Base-by-base conservation (phyloP, 2,797 vertebrate species). In the Amniataba percoides region DNA sequence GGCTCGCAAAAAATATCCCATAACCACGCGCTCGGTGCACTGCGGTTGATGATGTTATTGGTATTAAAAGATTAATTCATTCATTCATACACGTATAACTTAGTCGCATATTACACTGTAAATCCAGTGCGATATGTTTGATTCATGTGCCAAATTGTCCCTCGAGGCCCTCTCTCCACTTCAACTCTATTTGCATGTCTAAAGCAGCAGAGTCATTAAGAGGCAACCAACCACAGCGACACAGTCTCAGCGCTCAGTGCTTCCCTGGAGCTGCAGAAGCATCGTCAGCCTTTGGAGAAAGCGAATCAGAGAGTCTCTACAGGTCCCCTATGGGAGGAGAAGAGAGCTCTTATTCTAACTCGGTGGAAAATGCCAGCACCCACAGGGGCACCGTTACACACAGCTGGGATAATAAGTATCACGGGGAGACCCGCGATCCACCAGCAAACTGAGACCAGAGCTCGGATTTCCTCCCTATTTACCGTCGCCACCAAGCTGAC, bases 181-280 rank as follows among this genome's bases (percentile, higher is more conserved):
- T 89, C 81, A 90, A 58, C 70, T 79, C 70, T 87, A 91, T 91
- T 91, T 93, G 90, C 90, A 90, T 92, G 87, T 92, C 89, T 90
- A 89, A 91, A 89, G 88, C 81, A 82, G 87, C 67, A 64, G 84
- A 92, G 88, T 92, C 90, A 88, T 94, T 93, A 92, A 92, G 91
- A 90, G 60, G 88, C 90, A 92, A 74, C 88, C 87, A 89, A 91
- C 89, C 89, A 88, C 84, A 66, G 89, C 80, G 70, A 81, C 80
- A 70, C 82, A 81, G 81, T 81, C 89, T 90, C 87, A 63, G 81
- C 42, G 82, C 88, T 87, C 85, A 81, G 76, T 63, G 52, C 81
- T 77, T 89, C 90, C 89, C 85, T 63, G 84, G 83, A 91, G 91
- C 88, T 72, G 85, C 82, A 78, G 79, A 80, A 80, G 88, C 84